Base-by-base conservation (phyloP, 2,113 vertebrate genomes). In the Bungarus multicinctus region DNA sequence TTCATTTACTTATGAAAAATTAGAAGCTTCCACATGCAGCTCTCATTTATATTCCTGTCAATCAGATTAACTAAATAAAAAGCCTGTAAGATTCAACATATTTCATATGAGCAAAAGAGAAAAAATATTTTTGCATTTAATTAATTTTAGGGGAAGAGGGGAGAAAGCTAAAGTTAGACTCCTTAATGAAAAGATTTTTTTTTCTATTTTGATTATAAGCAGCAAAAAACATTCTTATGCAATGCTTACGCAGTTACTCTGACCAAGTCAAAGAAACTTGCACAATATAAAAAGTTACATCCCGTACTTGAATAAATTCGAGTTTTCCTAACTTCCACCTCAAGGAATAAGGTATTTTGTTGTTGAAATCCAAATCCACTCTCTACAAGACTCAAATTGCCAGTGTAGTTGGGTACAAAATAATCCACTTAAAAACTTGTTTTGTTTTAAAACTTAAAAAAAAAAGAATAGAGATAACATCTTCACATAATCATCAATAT, bases 31-130 rank as follows among this genome's bases (percentile, higher is more conserved):
- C 97, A 98, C 97, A 97, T 57, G 93, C 97, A 97, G 96, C 97
- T 97, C 98, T 98, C 98, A 98, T 98, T 98, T 98, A 98, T 98
- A 98, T 97, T 98, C 97, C 97, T 98, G 97, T 98, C 98, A 98
- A 96, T 98, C 96, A 95, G 95, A 94, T 57, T 96, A 96, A 97
- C 97, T 97, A 98, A 98, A 98, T 97, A 98, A 97, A 97, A 98
- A 97, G 95, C 95, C 94, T 97, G 94, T 94, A 95, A 93, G 96
- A 97, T 96, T 94, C 97, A 90, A 95, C 87, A 90, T 91, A 95
- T 95, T 91, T 95, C 94, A 96, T 55, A 93, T 57, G 93, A 96
- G 94, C 58, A 91, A 91, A 94, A 91, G 85, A 22, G 34, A 39
- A 91, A 18, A 95, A 96, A 57, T 94, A 94, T 93, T 94, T 95